Evolutionary conservation across 1,140 invertebrate genomes (phyloP), one percentile per base, ranked within the genome.

Genomic region (Drosophila pseudoobscura): DNA sequence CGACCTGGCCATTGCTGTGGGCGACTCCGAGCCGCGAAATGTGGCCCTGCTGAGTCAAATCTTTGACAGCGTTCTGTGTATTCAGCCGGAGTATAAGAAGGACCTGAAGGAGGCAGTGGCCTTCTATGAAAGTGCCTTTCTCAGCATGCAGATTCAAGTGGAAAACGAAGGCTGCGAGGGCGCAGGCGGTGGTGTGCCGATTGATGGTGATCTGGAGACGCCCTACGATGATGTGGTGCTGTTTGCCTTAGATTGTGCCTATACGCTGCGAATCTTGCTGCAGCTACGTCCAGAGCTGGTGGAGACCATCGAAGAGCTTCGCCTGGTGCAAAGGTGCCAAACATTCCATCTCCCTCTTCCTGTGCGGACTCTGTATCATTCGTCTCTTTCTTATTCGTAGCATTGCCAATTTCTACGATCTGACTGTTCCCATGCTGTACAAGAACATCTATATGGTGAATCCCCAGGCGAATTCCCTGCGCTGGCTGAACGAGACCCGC

Each of bases 1-100:
- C 87, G 96, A 97, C 87, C 80, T 97, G 1, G 95, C 95, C 90
- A 93, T 95, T 52, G 91, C 96, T 4, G 96, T 96, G 88, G 96
- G 95, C 3, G 92, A 93, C 62, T 76, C 56, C 0, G 71, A 73
- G 68, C 58, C 46, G 2, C 93, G 94, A 46, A 97, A 97, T 85
- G 71, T 84, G 4, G 88, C 92, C 39, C 90, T 95, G 49, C 91
- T 97, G 7, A 75, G 91, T 0, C 93, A 94, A 80, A 94, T 97
- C 59, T 80, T 97, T 39, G 92, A 93, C 0, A 94, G 93, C 50
- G 93, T 97, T 15, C 95, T 97, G 74, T 92, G 89, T 9, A 72
- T 95, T 55, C 95, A 97, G 78, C 95, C 95, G 3, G 92, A 94
- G 65, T 97, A 96, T 89, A 91, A 93, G 46, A 92, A 94, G 55